These are phyloP conservation scores for Lycaena phlaeas DNA, from an alignment of 2,888 invertebrate genomes.

Conservation along the genomic window DNA sequence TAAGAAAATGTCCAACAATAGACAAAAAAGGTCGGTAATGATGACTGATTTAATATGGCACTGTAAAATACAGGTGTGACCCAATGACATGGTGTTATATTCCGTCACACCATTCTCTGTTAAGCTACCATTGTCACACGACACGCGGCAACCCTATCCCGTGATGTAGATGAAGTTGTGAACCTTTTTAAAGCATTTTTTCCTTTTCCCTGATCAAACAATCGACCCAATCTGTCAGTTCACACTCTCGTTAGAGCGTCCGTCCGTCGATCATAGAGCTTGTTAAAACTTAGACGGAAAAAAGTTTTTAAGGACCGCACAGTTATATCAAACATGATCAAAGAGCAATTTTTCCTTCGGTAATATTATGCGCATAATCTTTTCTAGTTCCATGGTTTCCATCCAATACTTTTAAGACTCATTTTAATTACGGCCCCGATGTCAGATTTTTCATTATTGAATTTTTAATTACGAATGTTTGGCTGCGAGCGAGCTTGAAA, in stretches of 20 bases:
- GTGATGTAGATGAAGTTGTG: background rate
- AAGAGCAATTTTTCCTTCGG: slow-evolving; percentile 13
- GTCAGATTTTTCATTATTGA: background rate
- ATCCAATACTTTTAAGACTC: background rate
- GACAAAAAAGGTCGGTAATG: no score
- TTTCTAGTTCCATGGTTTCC: slow-evolving; percentile 8
- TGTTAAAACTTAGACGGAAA: slow-evolving; percentile 43
- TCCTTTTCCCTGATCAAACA: slow-evolving; percentile 10
- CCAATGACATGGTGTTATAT: no score
- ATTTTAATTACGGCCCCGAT: background rate
- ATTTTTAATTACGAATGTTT: background rate
- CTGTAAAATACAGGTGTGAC: no score
- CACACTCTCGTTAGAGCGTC: slow-evolving; percentile 21
- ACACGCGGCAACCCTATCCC: no score
- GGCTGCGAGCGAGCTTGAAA: background rate
- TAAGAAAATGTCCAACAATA: no score
- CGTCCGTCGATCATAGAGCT: slow-evolving; percentile 35
- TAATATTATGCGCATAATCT: slow-evolving; percentile 13
- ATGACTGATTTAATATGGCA: no score
- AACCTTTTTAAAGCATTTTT: slow-evolving; percentile 7
- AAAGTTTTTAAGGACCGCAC: slow-evolving; percentile 38
- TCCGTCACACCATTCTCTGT: no score
- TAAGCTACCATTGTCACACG: no score
- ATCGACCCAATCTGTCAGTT: slow-evolving; percentile 12
- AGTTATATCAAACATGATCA: slow-evolving; percentile 29